These are phyloP conservation scores for Coenobita brevimanus DNA, from an alignment of 1,140 invertebrate genomes.

Conservation along the genomic window DNA sequence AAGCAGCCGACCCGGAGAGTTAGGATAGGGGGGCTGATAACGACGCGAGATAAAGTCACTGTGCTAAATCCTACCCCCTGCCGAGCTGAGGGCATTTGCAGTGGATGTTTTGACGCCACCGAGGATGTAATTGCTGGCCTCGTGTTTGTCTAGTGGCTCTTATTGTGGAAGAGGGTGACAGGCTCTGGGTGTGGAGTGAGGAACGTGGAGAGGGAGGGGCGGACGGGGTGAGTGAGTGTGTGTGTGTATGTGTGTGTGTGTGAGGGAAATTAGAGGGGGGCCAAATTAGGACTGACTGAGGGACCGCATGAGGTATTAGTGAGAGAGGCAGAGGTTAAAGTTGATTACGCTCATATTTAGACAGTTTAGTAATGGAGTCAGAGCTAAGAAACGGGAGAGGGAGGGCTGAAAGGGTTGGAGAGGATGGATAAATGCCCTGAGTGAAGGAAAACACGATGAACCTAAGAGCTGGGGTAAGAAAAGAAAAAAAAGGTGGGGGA, in stretches of 20 bases:
- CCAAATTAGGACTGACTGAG: neutral
- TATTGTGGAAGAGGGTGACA: neutral
- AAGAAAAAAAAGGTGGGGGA: no score
- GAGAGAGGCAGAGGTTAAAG: neutral
- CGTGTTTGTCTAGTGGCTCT: slow-evolving; percentile 15
- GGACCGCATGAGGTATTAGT: neutral
- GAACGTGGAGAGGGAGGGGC: neutral
- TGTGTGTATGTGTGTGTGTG: no score
- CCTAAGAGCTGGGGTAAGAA: no score
- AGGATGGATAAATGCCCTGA: no score
- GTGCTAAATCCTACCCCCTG: slow-evolving; percentile 4
- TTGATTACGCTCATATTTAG: neutral
- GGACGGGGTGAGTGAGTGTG: neutral
- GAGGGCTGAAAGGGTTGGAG: no score
- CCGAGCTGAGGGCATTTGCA: slow-evolving; percentile 16
- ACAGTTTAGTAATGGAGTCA: no score
- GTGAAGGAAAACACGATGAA: no score
- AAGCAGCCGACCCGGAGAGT: no score
- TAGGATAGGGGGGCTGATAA: slow-evolving; percentile 9
- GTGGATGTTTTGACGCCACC: slow-evolving; percentile 28
- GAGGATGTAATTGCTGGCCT: slow-evolving; percentile 26
- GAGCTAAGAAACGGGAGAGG: no score
- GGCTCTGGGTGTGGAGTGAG: neutral
- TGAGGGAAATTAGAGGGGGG: neutral
- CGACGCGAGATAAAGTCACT: neutral